Conservation (phyloP, 2,888 invertebrate genomes). For the Orthosia gothica region DNA sequence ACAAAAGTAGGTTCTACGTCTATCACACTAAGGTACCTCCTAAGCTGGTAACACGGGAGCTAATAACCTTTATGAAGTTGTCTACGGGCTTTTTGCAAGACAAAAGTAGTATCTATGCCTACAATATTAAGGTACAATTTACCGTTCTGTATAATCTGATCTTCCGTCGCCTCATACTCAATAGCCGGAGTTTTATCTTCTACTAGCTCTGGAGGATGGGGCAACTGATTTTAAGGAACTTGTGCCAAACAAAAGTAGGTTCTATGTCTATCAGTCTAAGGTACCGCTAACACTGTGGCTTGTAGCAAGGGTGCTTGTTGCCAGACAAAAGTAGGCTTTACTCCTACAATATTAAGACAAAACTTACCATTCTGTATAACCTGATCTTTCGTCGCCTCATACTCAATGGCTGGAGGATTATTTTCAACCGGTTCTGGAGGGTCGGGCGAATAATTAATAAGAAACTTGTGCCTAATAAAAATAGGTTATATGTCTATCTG, state of each 20-base stretch:
- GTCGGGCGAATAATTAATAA: constrained; percentile 81
- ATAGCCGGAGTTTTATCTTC: constrained; percentile 81
- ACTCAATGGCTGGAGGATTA: constrained; percentile 79
- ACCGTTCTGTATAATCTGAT: constrained; percentile 89
- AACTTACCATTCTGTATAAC: constrained; percentile 87
- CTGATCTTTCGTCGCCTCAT: constrained; percentile 43
- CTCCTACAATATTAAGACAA: neutral
- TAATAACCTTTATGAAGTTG: too few species aligned
- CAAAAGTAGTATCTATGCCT: neutral
- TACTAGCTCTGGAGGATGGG: constrained; percentile 80
- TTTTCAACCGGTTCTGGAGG: constrained; percentile 79
- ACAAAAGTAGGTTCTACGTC: too few species aligned
- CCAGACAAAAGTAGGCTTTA: neutral
- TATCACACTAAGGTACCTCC: too few species aligned
- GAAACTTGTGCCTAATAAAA: neutral
- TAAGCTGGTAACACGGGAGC: too few species aligned
- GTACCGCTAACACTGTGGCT: too few species aligned
- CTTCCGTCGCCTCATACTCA: constrained; percentile 89
- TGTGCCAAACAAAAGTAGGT: neutral
- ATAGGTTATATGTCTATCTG: neutral
- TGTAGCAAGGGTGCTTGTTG: too few species aligned
- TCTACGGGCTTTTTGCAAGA: neutral
- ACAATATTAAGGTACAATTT: constrained; percentile 46
- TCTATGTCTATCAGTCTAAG: too few species aligned
- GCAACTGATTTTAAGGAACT: constrained; percentile 81